phyloP scores from a whole-genome alignment of 2,113 vertebrate genomes.

The Athene noctua region DNA sequence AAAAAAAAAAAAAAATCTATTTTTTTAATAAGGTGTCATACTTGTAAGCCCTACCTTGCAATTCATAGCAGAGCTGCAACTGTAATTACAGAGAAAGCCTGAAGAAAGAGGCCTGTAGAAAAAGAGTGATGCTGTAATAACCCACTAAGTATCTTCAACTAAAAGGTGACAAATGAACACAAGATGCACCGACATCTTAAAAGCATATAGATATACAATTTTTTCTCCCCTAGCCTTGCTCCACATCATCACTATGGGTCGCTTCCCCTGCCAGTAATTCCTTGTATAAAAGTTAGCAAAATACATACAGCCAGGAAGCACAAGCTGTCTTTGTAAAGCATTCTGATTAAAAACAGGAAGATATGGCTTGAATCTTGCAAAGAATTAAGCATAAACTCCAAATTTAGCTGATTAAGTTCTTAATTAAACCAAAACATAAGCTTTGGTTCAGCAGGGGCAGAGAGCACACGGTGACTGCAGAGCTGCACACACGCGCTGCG shows the following conservation, averaged over 20 bases:
- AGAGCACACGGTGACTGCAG: neutral
- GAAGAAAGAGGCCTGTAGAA: neutral
- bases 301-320: neutral
- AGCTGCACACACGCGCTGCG: accelerated
- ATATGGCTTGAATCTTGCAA: neutral
- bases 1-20: neutral
- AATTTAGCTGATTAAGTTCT: neutral
- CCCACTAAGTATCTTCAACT: neutral
- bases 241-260: accelerated
- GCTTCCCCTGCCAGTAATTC: neutral
- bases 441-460: neutral
- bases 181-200: neutral
- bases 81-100: neutral
- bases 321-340: neutral
- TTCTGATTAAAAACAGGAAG: slow-evolving; percentile 10
- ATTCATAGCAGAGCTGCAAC: neutral
- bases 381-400: neutral
- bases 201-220: accelerated
- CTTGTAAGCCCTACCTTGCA: neutral
- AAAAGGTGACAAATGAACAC: neutral
- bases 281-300: neutral
- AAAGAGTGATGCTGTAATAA: neutral
- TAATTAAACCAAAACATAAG: neutral
- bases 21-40: neutral
- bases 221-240: neutral